Evolutionary conservation across 2,888 invertebrate genomes (phyloP).

Genomic region (Elgonia sp.): DNA sequence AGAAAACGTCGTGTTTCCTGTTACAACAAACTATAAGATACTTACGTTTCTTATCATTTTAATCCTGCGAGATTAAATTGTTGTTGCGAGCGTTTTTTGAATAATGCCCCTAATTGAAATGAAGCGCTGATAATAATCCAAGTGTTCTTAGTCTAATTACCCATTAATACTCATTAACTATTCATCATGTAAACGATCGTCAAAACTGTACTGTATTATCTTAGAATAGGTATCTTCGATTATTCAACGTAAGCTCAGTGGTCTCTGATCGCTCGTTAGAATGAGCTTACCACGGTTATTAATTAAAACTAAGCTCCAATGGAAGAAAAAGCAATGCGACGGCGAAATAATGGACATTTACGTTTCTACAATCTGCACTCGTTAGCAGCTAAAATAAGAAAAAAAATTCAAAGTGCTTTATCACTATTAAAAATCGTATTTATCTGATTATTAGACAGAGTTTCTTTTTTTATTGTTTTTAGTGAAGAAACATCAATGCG

Average conservation of each 20-base stretch:
- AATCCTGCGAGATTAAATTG: conserved; percentile 47
- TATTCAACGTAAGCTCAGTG: conserved; percentile 76
- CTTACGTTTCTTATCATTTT: conserved; percentile 32
- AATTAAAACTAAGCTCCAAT: conserved; percentile 79
- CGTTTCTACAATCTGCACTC: conserved; percentile 71
- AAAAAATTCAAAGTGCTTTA: conserved; percentile 46
- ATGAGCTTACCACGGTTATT: conserved; percentile 77
- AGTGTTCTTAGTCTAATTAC: conserved; percentile 43
- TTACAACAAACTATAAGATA: conserved; percentile 15
- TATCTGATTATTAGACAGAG: conserved; percentile 11
- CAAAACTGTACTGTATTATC: conserved; percentile 66
- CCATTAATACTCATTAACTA: conserved; percentile 58
- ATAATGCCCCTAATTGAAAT: background rate
- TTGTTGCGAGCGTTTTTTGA: conserved; percentile 14
- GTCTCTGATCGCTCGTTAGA: conserved; percentile 77
- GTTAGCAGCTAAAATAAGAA: conserved; percentile 60
- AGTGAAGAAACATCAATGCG: too few species aligned
- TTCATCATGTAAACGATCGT: conserved; percentile 66
- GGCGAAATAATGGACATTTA: conserved; percentile 73
- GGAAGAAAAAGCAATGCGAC: conserved; percentile 69
- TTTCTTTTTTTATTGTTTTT: background rate
- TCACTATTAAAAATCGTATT: conserved; percentile 52
- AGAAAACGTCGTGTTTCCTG: conserved; percentile 28
- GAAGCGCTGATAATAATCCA: conserved; percentile 3
- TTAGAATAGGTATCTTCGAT: conserved; percentile 72